These are phyloP conservation scores for Pammene aurita DNA, from an alignment of 2,888 invertebrate species.

Conservation along the genomic window DNA sequence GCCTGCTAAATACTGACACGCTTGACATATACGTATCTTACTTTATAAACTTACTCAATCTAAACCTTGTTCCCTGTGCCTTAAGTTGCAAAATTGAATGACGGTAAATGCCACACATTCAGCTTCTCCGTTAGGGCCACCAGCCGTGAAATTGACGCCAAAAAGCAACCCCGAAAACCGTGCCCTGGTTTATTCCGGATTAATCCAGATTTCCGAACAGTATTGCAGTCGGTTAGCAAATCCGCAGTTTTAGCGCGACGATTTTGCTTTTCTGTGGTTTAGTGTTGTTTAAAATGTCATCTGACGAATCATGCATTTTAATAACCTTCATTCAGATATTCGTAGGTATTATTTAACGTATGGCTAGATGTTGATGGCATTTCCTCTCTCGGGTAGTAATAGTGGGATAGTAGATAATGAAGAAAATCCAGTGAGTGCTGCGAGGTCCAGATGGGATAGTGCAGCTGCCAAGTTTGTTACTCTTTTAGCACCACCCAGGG, in stretches of 20 bases:
- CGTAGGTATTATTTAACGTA: too few species aligned
- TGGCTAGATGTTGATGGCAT: too few species aligned
- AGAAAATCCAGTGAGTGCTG: too few species aligned
- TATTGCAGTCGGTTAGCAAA: slow-evolving; percentile 8
- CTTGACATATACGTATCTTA: neutral
- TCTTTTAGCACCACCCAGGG: too few species aligned
- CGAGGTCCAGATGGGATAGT: too few species aligned
- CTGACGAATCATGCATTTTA: too few species aligned
- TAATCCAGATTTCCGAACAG: slow-evolving; percentile 22
- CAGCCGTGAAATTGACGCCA: slow-evolving; percentile 12
- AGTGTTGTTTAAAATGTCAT: too few species aligned
- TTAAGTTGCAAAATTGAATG: neutral
- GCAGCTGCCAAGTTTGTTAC: too few species aligned
- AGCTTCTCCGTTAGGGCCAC: neutral
- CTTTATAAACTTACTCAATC: neutral
- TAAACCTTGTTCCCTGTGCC: neutral
- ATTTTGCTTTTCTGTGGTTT: too few species aligned
- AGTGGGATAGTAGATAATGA: too few species aligned
- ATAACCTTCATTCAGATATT: too few species aligned
- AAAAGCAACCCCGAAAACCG: slow-evolving; percentile 6
- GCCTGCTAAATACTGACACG: slow-evolving; percentile 14
- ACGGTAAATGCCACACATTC: neutral
- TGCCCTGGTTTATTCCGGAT: neutral
- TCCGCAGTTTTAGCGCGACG: neutral
- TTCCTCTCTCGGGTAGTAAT: too few species aligned